Percentiles rank a stretch among this genome's conserved stretches.
Evolutionary conservation across 2,113 vertebrate genomes (phyloP).

Genomic region (Siniperca chuatsi): DNA sequence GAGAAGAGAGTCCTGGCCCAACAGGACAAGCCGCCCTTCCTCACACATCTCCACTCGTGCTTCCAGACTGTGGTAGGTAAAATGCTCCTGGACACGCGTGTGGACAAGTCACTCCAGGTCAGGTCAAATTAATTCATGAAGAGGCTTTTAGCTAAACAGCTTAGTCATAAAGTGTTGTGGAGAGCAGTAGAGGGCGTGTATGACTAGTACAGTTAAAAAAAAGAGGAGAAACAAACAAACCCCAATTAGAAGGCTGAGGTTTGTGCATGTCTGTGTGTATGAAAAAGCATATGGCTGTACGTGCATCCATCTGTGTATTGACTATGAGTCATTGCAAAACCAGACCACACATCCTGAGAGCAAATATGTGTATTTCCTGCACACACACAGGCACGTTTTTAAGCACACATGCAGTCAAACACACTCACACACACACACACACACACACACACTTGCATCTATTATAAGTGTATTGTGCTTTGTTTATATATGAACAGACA

Average conservation of each 20-base stretch:
- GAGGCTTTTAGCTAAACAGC: conserved; percentile 82
- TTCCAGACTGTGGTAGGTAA: conserved; percentile 94
- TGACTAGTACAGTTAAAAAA: conserved; percentile 31
- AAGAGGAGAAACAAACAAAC: conserved; percentile 30
- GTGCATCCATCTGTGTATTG: not conserved
- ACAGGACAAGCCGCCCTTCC: conserved; percentile 92
- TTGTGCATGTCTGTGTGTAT: not conserved
- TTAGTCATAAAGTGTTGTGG: conserved; percentile 72
- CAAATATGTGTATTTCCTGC: not conserved
- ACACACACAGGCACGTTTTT: not conserved
- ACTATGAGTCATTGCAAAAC: conserved; percentile 17
- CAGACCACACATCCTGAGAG: conserved; percentile 23
- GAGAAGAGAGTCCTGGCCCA: conserved; percentile 95
- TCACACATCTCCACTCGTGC: conserved; percentile 95
- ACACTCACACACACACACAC: not conserved
- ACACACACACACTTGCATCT: not conserved
- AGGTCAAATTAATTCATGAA: conserved; percentile 49
- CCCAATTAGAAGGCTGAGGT: conserved; percentile 27
- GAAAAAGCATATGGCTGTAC: not conserved
- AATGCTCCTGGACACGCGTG: conserved; percentile 16
- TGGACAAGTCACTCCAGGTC: conserved; percentile 32
- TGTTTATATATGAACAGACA: not conserved
- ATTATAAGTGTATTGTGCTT: not conserved
- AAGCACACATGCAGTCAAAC: not conserved
- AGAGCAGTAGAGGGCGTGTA: conserved; percentile 33